Percentiles rank a stretch among this genome's conserved stretches.
phyloP scores from a whole-genome alignment of 2,113 vertebrate species.

The Octodon degus region DNA sequence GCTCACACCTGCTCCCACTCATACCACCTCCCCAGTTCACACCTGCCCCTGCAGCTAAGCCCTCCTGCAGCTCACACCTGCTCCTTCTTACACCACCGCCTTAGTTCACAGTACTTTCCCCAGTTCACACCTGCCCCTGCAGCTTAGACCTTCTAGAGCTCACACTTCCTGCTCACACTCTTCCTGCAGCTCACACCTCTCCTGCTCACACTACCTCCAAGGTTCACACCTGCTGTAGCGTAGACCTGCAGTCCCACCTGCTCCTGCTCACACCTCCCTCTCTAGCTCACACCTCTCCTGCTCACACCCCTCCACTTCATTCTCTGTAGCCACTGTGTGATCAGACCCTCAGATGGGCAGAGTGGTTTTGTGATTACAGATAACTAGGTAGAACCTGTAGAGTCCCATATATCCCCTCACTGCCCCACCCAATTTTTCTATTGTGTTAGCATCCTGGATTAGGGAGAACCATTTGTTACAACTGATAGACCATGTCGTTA shows the following conservation, averaged over 20 bases:
- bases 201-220: neutral
- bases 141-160: neutral
- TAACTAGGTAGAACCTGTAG: neutral
- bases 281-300: neutral
- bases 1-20: neutral
- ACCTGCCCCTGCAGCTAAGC: neutral
- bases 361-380: neutral
- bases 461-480: neutral
- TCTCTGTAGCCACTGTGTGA: neutral
- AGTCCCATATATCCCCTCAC: neutral
- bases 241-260: no score
- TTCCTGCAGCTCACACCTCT: accelerated
- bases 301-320: neutral
- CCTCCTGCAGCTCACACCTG: no score
- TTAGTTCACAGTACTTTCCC: no score
- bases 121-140: no score
- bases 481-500: neutral
- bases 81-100: no score
- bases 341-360: neutral
- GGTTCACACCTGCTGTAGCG: no score
- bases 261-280: no score
- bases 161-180: no score
- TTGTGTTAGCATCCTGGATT: neutral
- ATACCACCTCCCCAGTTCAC: no score
- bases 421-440: no score